Evolutionary conservation across 2,888 invertebrate genomes (phyloP), one percentile per base, ranked within the genome.

Genomic region (Philopedon plagiatum): DNA sequence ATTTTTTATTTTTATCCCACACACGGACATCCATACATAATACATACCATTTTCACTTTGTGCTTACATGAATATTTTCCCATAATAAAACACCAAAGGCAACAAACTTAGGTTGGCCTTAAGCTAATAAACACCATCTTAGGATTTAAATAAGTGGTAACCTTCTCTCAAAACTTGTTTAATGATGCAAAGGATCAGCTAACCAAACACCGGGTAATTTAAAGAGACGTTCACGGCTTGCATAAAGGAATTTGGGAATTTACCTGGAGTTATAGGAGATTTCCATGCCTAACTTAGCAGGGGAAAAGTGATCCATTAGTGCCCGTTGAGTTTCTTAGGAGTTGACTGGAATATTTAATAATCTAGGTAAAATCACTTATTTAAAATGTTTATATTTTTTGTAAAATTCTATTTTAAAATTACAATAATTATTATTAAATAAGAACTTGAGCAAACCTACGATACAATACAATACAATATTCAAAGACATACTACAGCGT

Each of bases 201-300:
- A 46, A 34, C 58, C 37, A 67, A 60, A 67, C 46, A 60, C 58
- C 60, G 49, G 57, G 58, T 34, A 57, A 58, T 58, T 67, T 60
- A 49, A 60, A 29, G 58, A 57, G 26, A 49, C 26, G 44, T 60
- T 67, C 49, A 56, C 41, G 49, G 44, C 58, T 44, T 65, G 57
- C 65, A 58, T 67, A 67, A 56, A 67, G 66, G 66, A 29, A 67
- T 67, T 58, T 60, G 46, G 37, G 34, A 49, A 67, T 58, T 49
- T 49, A 58, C 58, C 58, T 34, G 23, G 29, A 58, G 34, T 44
- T 58, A 56, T 66, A 39, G 46, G 19, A 67, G 66, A 67, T 67
- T 67, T 58, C 44, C 58, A 49, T 66, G 66, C 58, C 41, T 67
- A 67, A 67, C 32, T 67, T 67, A 34, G 8, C n/a, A 37, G n/a